A percentile compares a stretch with the other conserved stretches of the same genome.
These are phyloP conservation scores for Petrocephalus microphthalmus DNA, from an alignment of 2,113 vertebrate genomes.

Conservation along the genomic window DNA sequence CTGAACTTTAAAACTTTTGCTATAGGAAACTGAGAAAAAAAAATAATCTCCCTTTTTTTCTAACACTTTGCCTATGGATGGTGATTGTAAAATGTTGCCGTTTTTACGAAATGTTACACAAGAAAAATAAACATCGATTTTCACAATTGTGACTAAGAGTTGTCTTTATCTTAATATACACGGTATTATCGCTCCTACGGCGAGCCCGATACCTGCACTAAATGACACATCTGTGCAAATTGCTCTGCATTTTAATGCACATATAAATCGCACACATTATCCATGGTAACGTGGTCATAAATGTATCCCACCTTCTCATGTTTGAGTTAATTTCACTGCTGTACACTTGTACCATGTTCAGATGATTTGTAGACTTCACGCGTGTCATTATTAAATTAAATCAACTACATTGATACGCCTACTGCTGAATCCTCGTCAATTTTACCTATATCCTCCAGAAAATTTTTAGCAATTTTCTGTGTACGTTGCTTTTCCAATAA, in stretches of 20 bases:
- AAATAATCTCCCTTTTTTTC: slow-evolving; percentile 30
- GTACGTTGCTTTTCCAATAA: not conserved
- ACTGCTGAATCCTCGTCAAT: not conserved
- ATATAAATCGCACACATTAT: not conserved
- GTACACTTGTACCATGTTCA: not conserved
- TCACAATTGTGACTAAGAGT: slow-evolving; percentile 26
- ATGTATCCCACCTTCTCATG: no score
- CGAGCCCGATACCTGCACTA: not conserved
- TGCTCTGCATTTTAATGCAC: not conserved
- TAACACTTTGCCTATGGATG: slow-evolving; percentile 36
- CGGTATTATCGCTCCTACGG: not conserved
- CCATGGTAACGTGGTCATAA: not conserved
- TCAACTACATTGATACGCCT: not conserved
- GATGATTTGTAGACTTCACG: no score
- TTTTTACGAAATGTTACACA: slow-evolving; percentile 58
- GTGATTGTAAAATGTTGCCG: slow-evolving; percentile 38
- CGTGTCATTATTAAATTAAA: not conserved
- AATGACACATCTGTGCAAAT: not conserved
- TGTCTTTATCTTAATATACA: not conserved
- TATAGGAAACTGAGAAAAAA: not conserved
- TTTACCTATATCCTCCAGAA: not conserved
- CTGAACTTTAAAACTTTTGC: no score
- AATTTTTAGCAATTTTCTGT: not conserved
- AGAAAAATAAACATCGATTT: slow-evolving; percentile 51
- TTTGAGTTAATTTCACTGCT: not conserved